Evolutionary conservation across 2,113 vertebrate genomes (phyloP).

Genomic region (Prinia subflava): DNA sequence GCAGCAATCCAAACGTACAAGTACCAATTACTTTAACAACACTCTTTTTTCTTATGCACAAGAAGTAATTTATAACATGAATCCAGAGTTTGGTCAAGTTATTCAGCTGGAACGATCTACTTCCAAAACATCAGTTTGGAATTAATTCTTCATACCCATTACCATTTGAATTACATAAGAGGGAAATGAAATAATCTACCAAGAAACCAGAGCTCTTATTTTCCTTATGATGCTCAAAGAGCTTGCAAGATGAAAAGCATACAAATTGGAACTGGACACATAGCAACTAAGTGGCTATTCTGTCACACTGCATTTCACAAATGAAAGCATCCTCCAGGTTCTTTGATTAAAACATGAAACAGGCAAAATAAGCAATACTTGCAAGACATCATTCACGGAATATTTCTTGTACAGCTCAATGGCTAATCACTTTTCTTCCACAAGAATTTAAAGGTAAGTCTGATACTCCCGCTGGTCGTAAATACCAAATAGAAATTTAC

Average conservation of each 20-base stretch:
- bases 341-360: conserved; percentile 39
- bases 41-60: not conserved
- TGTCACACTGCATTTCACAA: not conserved
- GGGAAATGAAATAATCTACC: not conserved
- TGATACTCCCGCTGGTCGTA: not conserved
- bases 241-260: not conserved
- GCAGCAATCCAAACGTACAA: not conserved
- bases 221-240: not conserved
- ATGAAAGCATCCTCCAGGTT: not conserved
- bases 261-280: not conserved
- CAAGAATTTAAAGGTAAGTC: not conserved
- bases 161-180: not conserved
- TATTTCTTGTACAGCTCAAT: not conserved
- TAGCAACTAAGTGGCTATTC: conserved; percentile 12
- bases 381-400: not conserved
- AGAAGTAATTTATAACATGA: not conserved
- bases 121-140: not conserved
- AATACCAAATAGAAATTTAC: not conserved
- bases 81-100: not conserved
- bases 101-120: not conserved
- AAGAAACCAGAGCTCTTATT: conserved; percentile 8
- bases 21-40: not conserved
- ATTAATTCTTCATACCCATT: conserved; percentile 13
- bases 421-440: not conserved
- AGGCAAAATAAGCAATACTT: not conserved